phyloP scores from a whole-genome alignment of 2,888 invertebrate species.

The Molorchus minor region DNA sequence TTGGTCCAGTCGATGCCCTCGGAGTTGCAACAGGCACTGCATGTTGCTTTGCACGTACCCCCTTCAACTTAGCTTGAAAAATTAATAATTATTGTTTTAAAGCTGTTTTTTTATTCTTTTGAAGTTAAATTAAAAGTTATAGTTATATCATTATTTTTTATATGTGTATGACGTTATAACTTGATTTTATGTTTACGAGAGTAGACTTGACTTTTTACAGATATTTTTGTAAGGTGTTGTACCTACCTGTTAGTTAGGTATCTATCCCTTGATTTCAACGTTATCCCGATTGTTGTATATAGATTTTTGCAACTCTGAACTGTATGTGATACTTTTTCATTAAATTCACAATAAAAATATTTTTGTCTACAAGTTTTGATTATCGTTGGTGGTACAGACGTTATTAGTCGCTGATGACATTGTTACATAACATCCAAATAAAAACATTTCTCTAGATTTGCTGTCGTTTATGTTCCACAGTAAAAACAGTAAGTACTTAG shows the following conservation, averaged over 20 bases:
- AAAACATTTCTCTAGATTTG: conserved; percentile 34
- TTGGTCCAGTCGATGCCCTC: conserved; percentile 72
- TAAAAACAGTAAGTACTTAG: too few species aligned
- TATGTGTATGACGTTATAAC: conserved; percentile 36
- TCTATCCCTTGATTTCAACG: conserved; percentile 26
- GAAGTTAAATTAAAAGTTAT: conserved; percentile 38
- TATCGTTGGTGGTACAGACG: conserved; percentile 49
- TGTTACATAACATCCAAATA: conserved; percentile 43
- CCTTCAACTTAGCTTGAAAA: conserved; percentile 41
- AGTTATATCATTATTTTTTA: conserved; percentile 42
- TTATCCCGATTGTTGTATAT: conserved; percentile 40
- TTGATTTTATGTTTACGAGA: conserved; percentile 35
- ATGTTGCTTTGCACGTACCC: conserved; percentile 70
- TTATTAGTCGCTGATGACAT: conserved; percentile 45
- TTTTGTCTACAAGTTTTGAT: conserved; percentile 45
- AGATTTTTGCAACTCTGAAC: conserved; percentile 45
- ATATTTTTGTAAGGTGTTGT: conserved; percentile 30
- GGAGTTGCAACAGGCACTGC: conserved; percentile 86
- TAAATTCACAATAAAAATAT: conserved; percentile 48
- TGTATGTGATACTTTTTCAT: conserved; percentile 57
- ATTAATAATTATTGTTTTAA: conserved; percentile 38
- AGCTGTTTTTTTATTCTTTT: conserved; percentile 24
- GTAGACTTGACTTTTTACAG: conserved; percentile 34
- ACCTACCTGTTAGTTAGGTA: conserved; percentile 24
- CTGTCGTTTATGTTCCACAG: neutral